Evolutionary conservation across 1,140 invertebrate species (phyloP), one percentile per base, ranked within the genome.

Genomic region (Trialeurodes vaporariorum): DNA sequence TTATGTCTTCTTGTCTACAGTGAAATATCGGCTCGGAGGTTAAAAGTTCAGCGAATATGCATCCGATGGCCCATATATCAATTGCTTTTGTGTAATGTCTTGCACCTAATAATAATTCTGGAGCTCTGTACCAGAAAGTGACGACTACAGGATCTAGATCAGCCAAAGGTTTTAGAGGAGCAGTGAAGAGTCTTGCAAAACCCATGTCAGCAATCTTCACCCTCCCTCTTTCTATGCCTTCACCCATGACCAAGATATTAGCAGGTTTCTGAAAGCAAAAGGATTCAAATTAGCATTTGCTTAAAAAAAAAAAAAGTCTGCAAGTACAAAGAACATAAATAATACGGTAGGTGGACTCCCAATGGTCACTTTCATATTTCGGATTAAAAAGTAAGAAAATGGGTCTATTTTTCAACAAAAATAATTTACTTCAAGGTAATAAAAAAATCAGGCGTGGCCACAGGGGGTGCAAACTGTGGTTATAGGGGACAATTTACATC

Each of bases 171-270:
- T 99, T 99, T 24, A 99, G 80, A 2, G 98, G 98, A 2, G 95
- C 94, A 83, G 99, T 98, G 74, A 99, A 99, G 27, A 99, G 83
- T 72, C 98, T 83, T n/a, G 98, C 97, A 83, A 99, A 99, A 13
- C 98, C 98, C 96, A 99, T 98, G 77, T 99, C 98, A 66, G 97
- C 97, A 76, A 99, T 98, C 85, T 98, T 98, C 0, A 98, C 96
- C 71, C 96, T 81, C 2, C 98, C 98, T 75, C 98, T 82, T 79
- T 99, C 96, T 67, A 89, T 87, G 23, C 96, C 98, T 83, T 99
- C 96, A 24, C 97, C 98, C 96, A 99, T 99, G 17, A 99, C 97
- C 69, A 99, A 83, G 77, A 99, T 99, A 81, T 99, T 99, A 0
- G 98, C 98, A 63, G 98, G 97, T 89, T 99, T 99, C 86, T 94